These are phyloP conservation scores for Sarcophilus harrisii DNA, from an alignment of 2,797 vertebrate genomes.

Conservation along the genomic window DNA sequence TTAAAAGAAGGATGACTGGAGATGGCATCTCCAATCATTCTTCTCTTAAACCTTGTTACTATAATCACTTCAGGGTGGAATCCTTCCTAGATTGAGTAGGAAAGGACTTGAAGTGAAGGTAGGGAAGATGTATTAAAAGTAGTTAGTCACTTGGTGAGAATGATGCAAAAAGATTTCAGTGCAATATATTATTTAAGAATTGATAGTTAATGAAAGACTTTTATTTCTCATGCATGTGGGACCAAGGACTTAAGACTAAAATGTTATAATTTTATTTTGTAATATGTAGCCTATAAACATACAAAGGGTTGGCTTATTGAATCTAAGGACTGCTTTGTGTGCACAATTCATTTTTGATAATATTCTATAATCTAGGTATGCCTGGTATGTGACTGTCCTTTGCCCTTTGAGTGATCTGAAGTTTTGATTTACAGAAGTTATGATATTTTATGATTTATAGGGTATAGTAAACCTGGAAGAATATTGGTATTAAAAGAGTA, in stretches of 20 bases:
- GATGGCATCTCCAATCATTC: no score
- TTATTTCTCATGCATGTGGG: not conserved
- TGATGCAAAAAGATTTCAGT: not conserved
- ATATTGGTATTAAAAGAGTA: not conserved
- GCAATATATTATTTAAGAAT: not conserved
- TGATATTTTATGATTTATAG: not conserved
- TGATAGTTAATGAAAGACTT: not conserved
- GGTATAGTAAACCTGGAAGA: not conserved
- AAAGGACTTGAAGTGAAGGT: not conserved
- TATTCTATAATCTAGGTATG: not conserved
- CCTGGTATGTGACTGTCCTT: not conserved
- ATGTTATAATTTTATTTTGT: not conserved
- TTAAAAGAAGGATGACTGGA: no score
- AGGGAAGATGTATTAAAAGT: not conserved
- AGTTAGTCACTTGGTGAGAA: not conserved
- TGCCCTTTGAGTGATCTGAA: not conserved
- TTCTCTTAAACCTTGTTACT: not conserved
- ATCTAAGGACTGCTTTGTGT: not conserved
- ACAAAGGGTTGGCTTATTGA: not conserved
- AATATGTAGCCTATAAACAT: not conserved
- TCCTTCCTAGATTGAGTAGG: not conserved
- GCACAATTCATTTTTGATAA: not conserved
- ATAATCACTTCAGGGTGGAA: not conserved
- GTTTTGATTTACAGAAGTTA: not conserved
- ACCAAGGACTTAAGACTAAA: not conserved